Percentiles rank a stretch among this genome's conserved stretches.
These are phyloP conservation scores for Drosophila orosa DNA, from an alignment of 1,140 invertebrate species.

Conservation along the genomic window DNA sequence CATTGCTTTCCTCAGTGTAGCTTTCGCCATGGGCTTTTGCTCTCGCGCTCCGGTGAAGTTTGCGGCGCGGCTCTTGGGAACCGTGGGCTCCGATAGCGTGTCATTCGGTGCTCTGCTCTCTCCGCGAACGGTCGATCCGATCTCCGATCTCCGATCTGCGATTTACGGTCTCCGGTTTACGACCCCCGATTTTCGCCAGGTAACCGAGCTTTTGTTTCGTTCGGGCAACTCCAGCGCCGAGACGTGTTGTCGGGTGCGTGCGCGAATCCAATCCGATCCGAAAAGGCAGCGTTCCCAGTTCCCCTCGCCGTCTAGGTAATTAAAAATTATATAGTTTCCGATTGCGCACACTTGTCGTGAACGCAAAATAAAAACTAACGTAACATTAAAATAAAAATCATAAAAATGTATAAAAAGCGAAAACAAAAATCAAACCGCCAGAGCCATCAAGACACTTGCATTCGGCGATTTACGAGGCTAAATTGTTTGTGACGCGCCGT, in stretches of 20 bases:
- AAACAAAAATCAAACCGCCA: slow-evolving; percentile 30
- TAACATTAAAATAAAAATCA: slow-evolving; percentile 8
- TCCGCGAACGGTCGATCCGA: slow-evolving; percentile 66
- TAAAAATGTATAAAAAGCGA: slow-evolving; percentile 11
- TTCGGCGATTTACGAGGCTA: slow-evolving; percentile 40
- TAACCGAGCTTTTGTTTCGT: slow-evolving; percentile 36
- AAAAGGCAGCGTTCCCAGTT: slow-evolving; percentile 18
- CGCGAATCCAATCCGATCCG: slow-evolving; percentile 30
- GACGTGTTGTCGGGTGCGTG: slow-evolving; percentile 39
- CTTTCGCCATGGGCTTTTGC: slow-evolving; percentile 25
- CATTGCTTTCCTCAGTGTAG: background rate
- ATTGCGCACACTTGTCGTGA: slow-evolving; percentile 21
- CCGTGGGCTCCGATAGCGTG: slow-evolving; percentile 32
- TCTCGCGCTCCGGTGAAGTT: slow-evolving; percentile 33
- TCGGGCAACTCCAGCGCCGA: slow-evolving; percentile 45
- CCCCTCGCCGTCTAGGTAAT: slow-evolving; percentile 40
- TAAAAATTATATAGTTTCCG: slow-evolving; percentile 53
- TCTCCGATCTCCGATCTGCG: slow-evolving; percentile 27
- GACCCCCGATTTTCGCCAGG: slow-evolving; percentile 34
- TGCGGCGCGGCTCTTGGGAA: slow-evolving; percentile 21
- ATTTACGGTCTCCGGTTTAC: slow-evolving; percentile 17
- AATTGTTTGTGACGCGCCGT: slow-evolving; percentile 38
- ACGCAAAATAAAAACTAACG: slow-evolving; percentile 6
- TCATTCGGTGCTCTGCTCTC: slow-evolving; percentile 68
- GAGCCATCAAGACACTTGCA: slow-evolving; percentile 47